Percentiles rank a stretch among this genome's conserved stretches.
phyloP scores from a whole-genome alignment of 2,113 vertebrate species.

The Noctilio leporinus region DNA sequence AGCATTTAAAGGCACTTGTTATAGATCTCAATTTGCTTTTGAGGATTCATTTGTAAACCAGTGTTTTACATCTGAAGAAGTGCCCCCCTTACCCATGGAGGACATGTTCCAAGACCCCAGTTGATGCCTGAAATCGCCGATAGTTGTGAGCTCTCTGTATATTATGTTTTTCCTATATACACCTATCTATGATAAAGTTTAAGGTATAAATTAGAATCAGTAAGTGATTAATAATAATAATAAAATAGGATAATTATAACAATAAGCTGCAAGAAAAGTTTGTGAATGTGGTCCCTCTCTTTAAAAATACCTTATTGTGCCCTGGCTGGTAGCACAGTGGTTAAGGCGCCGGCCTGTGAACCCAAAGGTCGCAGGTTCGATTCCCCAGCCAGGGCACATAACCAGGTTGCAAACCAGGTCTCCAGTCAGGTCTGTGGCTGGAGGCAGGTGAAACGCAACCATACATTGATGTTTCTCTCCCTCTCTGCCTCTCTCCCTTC shows the following conservation, averaged over 20 bases:
- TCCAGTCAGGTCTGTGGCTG: no score
- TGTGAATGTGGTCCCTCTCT: not conserved
- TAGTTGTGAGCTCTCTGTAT: not conserved
- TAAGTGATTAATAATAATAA: not conserved
- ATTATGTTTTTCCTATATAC: not conserved
- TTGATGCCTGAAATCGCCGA: not conserved
- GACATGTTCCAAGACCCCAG: not conserved
- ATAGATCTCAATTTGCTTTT: not conserved
- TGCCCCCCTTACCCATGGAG: not conserved
- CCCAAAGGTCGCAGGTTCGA: no score
- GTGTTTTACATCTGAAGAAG: not conserved
- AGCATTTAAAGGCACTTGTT: not conserved
- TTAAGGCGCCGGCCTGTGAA: no score
- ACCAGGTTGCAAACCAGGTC: no score
- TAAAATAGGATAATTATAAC: not conserved
- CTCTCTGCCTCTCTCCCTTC: no score
- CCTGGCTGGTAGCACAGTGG: no score
- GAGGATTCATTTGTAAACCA: not conserved
- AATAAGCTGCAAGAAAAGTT: not conserved
- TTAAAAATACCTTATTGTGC: not conserved
- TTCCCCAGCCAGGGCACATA: no score
- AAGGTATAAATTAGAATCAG: not conserved
- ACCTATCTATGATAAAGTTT: not conserved
- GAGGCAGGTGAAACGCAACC: no score
- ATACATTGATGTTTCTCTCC: no score